Percentiles rank a stretch among this genome's conserved stretches.
Conservation (phyloP, 2,113 vertebrate genomes). For the Xerus inauris region DNA sequence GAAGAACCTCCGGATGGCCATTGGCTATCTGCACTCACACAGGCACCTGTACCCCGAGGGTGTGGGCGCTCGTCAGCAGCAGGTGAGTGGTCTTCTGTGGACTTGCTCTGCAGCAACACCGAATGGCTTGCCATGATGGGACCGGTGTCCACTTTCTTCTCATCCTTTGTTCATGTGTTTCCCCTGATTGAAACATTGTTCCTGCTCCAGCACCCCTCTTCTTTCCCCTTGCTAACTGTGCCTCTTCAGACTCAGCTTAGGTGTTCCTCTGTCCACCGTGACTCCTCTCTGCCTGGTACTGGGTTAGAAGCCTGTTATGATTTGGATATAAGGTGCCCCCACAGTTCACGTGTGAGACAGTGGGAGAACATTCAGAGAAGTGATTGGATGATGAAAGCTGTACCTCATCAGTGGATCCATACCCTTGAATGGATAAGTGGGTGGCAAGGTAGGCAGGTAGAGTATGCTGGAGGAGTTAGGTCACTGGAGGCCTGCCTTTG, state of each 20-base stretch:
- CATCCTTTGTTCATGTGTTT: accelerated
- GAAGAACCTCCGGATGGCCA: conserved; percentile 96
- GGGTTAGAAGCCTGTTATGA: not conserved
- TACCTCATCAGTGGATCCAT: too few relatives aligned
- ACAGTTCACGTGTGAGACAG: too few relatives aligned
- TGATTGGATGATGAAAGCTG: too few relatives aligned
- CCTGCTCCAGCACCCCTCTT: not conserved
- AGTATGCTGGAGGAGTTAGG: too few relatives aligned
- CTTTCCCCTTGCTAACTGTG: not conserved
- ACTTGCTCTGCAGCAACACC: accelerated
- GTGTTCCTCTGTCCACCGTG: not conserved
- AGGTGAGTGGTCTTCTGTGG: conserved; percentile 86
- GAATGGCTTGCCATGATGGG: not conserved
- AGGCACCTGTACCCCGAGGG: conserved; percentile 98
- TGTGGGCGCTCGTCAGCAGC: conserved; percentile 94
- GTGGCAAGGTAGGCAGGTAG: too few relatives aligned
- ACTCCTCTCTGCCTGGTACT: not conserved
- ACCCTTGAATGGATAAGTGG: too few relatives aligned
- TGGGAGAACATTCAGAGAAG: too few relatives aligned
- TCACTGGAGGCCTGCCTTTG: too few relatives aligned
- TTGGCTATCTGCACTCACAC: conserved; percentile 98
- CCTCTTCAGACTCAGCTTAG: not conserved
- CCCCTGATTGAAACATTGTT: not conserved
- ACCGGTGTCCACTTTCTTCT: accelerated
- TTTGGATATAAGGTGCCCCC: too few relatives aligned